Percentiles rank a stretch among this genome's conserved stretches.
Evolutionary conservation across 2,888 invertebrate genomes (phyloP).

Genomic region (Dicranocentrus wangi): DNA sequence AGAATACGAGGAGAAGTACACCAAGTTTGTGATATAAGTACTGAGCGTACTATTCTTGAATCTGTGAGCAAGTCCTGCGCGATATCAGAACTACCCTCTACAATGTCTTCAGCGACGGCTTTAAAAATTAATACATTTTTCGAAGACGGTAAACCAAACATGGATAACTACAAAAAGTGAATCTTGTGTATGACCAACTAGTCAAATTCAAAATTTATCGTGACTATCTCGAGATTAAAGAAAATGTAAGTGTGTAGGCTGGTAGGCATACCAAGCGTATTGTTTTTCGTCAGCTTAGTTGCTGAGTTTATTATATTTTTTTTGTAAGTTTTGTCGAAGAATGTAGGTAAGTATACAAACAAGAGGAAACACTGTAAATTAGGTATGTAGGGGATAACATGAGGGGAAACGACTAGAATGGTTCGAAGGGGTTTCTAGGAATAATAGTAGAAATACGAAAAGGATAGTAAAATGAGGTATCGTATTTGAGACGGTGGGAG

Average conservation of each 20-base stretch:
- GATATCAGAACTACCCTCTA: no score
- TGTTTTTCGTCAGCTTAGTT: no score
- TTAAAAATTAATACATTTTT: no score
- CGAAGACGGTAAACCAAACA: no score
- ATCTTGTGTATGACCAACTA: no score
- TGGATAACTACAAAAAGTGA: no score
- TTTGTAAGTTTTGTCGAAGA: constrained; percentile 15
- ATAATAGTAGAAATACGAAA: background rate
- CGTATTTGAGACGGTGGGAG: constrained; percentile 33
- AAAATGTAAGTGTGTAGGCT: no score
- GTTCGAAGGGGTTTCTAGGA: constrained; percentile 26
- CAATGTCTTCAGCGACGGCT: no score
- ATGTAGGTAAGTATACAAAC: background rate
- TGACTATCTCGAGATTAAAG: no score
- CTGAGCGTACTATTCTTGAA: background rate
- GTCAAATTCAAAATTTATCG: no score
- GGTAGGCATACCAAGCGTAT: no score
- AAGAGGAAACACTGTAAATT: constrained; percentile 3
- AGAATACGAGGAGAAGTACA: background rate
- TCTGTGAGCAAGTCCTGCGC: no score
- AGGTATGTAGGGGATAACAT: constrained; percentile 18
- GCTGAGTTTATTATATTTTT: background rate
- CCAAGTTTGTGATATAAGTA: background rate
- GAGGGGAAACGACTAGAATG: constrained; percentile 51
- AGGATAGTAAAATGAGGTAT: background rate